Conservation (phyloP, 2,888 invertebrate species). For the Laspeyria flexula region DNA sequence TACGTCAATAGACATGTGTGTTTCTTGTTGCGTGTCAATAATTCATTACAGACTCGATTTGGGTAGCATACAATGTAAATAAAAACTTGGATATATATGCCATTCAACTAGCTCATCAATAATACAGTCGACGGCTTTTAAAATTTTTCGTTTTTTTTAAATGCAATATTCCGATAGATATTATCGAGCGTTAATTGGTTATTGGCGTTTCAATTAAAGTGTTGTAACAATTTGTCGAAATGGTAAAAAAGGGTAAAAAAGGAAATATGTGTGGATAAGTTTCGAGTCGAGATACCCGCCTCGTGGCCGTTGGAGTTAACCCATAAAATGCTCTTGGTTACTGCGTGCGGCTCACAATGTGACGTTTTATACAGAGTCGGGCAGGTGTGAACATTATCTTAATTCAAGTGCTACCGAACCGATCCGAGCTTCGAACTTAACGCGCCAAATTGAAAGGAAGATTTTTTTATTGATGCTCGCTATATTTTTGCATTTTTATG, state of each 20-base stretch:
- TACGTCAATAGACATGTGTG: background rate
- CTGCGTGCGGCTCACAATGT: conserved; percentile 69
- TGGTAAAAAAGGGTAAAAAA: conserved; percentile 41
- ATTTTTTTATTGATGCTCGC: conserved; percentile 28
- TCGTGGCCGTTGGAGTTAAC: conserved; percentile 47
- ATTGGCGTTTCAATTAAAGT: conserved; percentile 39
- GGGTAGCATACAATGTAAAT: background rate
- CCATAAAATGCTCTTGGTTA: conserved; percentile 73
- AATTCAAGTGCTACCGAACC: conserved; percentile 79
- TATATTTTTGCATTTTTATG: conserved; percentile 30
- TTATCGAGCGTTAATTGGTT: conserved; percentile 14
- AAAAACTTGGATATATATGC: background rate
- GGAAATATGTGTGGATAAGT: conserved; percentile 16
- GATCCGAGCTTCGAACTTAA: conserved; percentile 67
- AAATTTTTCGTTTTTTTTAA: background rate
- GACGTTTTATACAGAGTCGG: conserved; percentile 73
- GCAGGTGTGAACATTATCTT: conserved; percentile 85
- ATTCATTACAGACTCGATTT: conserved; percentile 28
- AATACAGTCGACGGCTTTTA: background rate
- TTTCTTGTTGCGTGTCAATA: conserved; percentile 35
- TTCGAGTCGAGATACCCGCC: conserved; percentile 19
- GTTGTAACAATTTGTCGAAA: conserved; percentile 49
- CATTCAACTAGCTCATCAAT: background rate
- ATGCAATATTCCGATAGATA: background rate
- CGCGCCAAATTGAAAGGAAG: conserved; percentile 54